Conservation (phyloP, 2,888 invertebrate genomes). For the Nudaria mundana region DNA sequence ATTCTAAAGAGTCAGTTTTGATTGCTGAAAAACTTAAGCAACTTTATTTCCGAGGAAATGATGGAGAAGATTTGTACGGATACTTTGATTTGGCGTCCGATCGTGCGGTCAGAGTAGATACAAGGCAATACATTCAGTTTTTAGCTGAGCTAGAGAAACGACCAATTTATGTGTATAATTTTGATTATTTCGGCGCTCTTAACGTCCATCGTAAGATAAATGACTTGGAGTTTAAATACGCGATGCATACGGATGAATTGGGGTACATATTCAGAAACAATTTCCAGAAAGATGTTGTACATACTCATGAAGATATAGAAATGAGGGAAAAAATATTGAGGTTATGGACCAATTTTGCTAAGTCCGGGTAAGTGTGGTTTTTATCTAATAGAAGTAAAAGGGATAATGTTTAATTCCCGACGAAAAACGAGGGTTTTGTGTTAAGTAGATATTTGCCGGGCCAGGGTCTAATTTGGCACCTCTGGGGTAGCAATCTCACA, state of each 20-base stretch:
- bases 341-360: slow-evolving; percentile 75
- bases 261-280: slow-evolving; percentile 66
- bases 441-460: too few relatives aligned
- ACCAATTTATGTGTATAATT: slow-evolving; percentile 66
- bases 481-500: too few relatives aligned
- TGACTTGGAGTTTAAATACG: slow-evolving; percentile 39
- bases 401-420: too few relatives aligned
- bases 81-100: slow-evolving; percentile 57
- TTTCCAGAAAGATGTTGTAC: slow-evolving; percentile 50
- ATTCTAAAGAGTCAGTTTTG: slow-evolving; percentile 49
- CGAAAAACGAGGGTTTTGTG: too few relatives aligned
- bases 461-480: too few relatives aligned
- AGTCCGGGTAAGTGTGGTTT: slow-evolving; percentile 59
- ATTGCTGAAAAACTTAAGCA: slow-evolving; percentile 53
- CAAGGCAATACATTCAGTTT: slow-evolving; percentile 60
- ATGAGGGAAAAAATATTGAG: slow-evolving; percentile 66
- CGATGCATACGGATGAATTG: slow-evolving; percentile 63
- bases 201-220: neutral
- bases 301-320: slow-evolving; percentile 57
- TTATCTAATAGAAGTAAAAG: too few relatives aligned
- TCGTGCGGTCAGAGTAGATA: slow-evolving; percentile 47
- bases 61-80: slow-evolving; percentile 9
- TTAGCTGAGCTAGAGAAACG: slow-evolving; percentile 55
- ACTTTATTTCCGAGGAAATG: slow-evolving; percentile 55
- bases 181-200: slow-evolving; percentile 57